Evolutionary conservation across 1,140 invertebrate genomes (phyloP).

Genomic region (Bombus balteatus): DNA sequence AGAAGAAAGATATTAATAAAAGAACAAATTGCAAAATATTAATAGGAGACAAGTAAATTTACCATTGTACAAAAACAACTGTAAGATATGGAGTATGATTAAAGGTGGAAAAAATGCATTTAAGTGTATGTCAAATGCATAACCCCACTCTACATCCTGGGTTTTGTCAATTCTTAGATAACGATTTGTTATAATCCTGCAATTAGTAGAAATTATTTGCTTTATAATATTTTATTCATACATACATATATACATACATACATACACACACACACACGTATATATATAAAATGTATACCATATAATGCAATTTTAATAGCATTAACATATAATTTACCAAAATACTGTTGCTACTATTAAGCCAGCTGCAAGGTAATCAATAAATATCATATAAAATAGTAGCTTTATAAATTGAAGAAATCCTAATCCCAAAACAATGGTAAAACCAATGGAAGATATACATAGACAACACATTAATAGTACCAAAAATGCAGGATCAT

Average conservation of each 20-base stretch:
- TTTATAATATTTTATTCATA: slow-evolving; percentile 36
- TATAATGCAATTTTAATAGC: background rate
- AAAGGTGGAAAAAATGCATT: slow-evolving; percentile 99
- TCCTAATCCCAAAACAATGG: slow-evolving; percentile 89
- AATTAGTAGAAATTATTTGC: slow-evolving; percentile 60
- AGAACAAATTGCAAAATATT: slow-evolving; percentile 15
- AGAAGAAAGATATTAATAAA: background rate
- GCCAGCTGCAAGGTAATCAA: slow-evolving; percentile 96
- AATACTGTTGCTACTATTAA: slow-evolving; percentile 94
- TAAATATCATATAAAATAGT: slow-evolving; percentile 95
- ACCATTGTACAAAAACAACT: slow-evolving; percentile 95
- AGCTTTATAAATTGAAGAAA: slow-evolving; percentile 93
- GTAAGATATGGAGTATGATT: slow-evolving; percentile 96
- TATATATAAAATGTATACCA: background rate
- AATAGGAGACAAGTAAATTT: slow-evolving; percentile 71
- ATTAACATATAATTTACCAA: slow-evolving; percentile 86
- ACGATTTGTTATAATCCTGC: slow-evolving; percentile 93
- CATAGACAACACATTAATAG: slow-evolving; percentile 93
- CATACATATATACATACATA: too few relatives aligned
- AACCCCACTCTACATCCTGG: slow-evolving; percentile 98
- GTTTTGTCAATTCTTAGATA: slow-evolving; percentile 90
- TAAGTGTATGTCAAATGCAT: slow-evolving; percentile 99
- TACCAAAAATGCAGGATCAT: slow-evolving; percentile 99
- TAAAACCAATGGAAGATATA: slow-evolving; percentile 95
- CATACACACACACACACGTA: accelerated